phyloP scores from a whole-genome alignment of 2,797 vertebrate species.

The Psittacula echo region DNA sequence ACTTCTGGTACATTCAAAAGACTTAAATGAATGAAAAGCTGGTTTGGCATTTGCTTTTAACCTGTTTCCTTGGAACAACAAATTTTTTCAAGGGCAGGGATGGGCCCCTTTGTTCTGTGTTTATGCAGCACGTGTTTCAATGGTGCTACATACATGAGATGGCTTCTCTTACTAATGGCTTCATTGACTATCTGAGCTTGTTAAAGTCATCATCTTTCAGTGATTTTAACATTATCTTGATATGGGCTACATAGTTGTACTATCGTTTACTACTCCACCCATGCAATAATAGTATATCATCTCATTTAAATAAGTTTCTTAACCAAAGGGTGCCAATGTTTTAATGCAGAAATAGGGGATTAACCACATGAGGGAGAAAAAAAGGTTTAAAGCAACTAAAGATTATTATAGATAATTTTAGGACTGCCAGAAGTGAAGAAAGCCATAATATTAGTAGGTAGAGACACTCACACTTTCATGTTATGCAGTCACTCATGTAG shows the following conservation, averaged over 20 bases:
- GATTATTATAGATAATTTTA: constrained; percentile 26
- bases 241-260: background rate
- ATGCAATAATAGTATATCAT: background rate
- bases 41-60: constrained; percentile 14
- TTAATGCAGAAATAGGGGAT: background rate
- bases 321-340: background rate
- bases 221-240: constrained; percentile 3
- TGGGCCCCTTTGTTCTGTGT: background rate
- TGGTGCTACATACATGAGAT: background rate
- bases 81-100: background rate
- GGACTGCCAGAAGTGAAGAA: constrained; percentile 9
- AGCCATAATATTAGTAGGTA: background rate
- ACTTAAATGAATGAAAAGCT: constrained; percentile 13
- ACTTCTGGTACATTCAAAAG: constrained; percentile 24
- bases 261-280: background rate
- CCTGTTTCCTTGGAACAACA: constrained; percentile 33
- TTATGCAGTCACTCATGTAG: background rate
- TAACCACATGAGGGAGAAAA: constrained; percentile 9
- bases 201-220: background rate
- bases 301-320: constrained; percentile 2
- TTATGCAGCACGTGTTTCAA: background rate
- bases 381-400: background rate
- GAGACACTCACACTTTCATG: background rate
- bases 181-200: background rate
- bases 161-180: background rate